Percentiles rank a stretch among this genome's conserved stretches.
These are phyloP conservation scores for Micromys minutus DNA, from an alignment of 2,113 vertebrate species.

Conservation along the genomic window DNA sequence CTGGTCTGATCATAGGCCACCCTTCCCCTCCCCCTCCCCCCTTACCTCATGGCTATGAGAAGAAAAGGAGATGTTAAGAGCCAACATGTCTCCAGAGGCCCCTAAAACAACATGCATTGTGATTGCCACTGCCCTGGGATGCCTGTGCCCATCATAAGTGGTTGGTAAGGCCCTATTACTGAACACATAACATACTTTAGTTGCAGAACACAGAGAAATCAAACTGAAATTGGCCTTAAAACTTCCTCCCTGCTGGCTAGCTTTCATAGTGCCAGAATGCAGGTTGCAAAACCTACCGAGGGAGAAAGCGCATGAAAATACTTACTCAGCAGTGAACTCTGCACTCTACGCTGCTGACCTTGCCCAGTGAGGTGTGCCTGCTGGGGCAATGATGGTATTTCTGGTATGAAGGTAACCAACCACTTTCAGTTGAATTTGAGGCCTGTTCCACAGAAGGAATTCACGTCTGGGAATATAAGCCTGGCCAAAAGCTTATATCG, in stretches of 20 bases:
- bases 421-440: not conserved
- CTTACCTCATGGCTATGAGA: fast-evolving
- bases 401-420: not conserved
- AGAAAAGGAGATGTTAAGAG: fast-evolving
- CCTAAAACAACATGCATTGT: not conserved
- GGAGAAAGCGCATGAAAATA: not conserved
- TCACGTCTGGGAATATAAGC: not conserved
- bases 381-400: not conserved
- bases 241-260: not conserved
- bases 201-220: not conserved
- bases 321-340: not conserved
- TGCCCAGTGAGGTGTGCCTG: not conserved
- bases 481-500: not conserved
- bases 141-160: not conserved
- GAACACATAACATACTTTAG: not conserved
- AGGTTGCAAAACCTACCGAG: not conserved
- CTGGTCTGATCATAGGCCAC: fast-evolving
- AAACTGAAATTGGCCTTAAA: not conserved
- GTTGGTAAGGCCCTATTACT: not conserved
- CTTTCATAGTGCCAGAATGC: not conserved
- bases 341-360: not conserved
- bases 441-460: not conserved
- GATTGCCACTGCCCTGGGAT: not conserved
- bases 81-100: not conserved
- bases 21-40: too few species aligned